Conservation (phyloP, 2,797 vertebrate genomes). For the Melanotaenia trifasciata region DNA sequence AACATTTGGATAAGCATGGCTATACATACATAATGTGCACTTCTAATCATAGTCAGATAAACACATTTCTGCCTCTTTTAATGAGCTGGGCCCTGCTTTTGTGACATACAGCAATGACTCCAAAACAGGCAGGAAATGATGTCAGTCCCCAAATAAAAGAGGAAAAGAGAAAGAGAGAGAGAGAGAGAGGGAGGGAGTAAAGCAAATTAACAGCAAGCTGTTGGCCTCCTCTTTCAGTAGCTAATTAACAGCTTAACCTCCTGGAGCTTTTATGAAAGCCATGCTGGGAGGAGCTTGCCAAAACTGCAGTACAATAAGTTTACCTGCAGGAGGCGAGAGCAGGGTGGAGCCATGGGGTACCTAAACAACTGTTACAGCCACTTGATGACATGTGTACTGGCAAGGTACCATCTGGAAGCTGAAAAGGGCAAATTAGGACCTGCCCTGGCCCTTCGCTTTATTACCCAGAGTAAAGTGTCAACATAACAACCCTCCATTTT, state of each 20-base stretch:
- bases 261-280: constrained; percentile 85
- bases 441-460: constrained; percentile 63
- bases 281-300: constrained; percentile 75
- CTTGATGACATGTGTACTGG: constrained; percentile 77
- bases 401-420: constrained; percentile 80
- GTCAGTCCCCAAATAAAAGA: constrained; percentile 67
- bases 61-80: constrained; percentile 71
- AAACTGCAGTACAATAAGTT: constrained; percentile 79
- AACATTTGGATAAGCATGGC: constrained; percentile 84
- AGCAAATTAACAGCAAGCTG: constrained; percentile 81
- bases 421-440: constrained; percentile 76
- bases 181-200: constrained; percentile 40
- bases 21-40: constrained; percentile 81
- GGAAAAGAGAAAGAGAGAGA: background rate
- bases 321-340: constrained; percentile 84
- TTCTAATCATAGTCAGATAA: constrained; percentile 80
- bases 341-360: constrained; percentile 71
- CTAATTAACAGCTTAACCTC: constrained; percentile 89
- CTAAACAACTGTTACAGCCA: constrained; percentile 77
- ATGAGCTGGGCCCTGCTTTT: constrained; percentile 75
- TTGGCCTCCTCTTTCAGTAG: constrained; percentile 80
- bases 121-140: constrained; percentile 80
- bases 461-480: constrained; percentile 57
- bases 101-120: constrained; percentile 69
- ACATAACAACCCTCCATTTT: constrained; percentile 72